A percentile compares a stretch with the other conserved stretches of the same genome.
Evolutionary conservation across 2,113 vertebrate species (phyloP).

Genomic region (Neolamprologus sp.): DNA sequence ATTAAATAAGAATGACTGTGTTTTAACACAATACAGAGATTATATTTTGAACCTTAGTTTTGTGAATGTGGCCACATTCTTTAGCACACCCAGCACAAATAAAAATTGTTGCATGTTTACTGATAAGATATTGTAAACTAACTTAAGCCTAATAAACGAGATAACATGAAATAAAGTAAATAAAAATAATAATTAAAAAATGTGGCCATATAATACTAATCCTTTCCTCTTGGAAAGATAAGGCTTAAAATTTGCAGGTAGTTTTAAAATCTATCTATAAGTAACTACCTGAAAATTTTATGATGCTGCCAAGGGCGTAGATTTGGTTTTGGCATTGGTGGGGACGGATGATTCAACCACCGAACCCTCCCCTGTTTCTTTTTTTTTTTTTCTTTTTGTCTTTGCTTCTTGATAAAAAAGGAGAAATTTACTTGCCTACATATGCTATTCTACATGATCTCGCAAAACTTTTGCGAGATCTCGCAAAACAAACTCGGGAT

Average conservation of each 20-base stretch:
- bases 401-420: not conserved
- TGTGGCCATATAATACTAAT: not conserved
- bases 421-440: accelerated
- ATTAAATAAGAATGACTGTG: not conserved
- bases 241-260: not conserved
- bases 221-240: not conserved
- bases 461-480: no score
- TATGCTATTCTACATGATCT: not conserved
- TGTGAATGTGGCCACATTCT: not conserved
- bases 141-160: not conserved
- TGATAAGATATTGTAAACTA: not conserved
- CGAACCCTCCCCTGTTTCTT: accelerated
- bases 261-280: not conserved
- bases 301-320: not conserved
- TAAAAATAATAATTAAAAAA: not conserved
- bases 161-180: not conserved
- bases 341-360: not conserved
- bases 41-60: not conserved
- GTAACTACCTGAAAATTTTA: not conserved
- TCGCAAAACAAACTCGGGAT: no score
- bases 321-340: not conserved
- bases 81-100: not conserved
- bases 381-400: not conserved
- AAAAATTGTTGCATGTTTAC: not conserved
- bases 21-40: not conserved